Evolutionary conservation across 2,113 vertebrate species (phyloP).

Genomic region (Pygoscelis antarcticus): DNA sequence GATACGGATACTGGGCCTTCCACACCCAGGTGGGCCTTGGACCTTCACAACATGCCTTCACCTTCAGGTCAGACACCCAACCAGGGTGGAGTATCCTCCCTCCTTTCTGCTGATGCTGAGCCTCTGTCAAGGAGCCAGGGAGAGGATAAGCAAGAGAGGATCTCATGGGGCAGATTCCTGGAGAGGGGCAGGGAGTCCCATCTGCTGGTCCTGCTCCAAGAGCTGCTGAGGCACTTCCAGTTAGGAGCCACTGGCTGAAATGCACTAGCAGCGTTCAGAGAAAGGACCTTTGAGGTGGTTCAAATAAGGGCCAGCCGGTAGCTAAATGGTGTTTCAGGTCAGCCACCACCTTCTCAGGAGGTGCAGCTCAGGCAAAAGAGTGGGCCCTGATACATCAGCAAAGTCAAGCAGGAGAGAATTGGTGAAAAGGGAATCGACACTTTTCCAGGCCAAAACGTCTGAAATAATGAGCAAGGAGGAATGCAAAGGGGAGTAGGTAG

Average conservation of each 20-base stretch:
- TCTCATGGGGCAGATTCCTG: background rate
- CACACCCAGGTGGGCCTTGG: background rate
- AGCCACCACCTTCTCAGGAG: background rate
- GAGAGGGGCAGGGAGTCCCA: background rate
- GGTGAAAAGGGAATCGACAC: background rate
- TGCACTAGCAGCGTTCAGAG: background rate
- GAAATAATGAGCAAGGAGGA: conserved; percentile 7
- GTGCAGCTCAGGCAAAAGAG: background rate
- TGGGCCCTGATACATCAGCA: background rate
- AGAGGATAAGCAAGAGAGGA: background rate
- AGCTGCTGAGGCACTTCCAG: background rate
- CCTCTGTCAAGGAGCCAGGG: background rate
- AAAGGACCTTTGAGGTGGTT: background rate
- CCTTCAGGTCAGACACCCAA: background rate
- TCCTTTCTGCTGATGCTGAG: background rate
- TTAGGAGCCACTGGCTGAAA: background rate
- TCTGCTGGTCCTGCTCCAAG: background rate
- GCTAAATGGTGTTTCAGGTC: background rate
- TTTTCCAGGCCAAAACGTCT: background rate
- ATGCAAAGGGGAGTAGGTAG: conserved; percentile 6
- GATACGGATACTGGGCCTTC: background rate
- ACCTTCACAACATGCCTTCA: background rate
- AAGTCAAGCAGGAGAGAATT: background rate
- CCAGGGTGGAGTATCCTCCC: background rate
- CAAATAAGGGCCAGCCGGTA: background rate